Evolutionary conservation across 2,113 vertebrate genomes (phyloP).

Genomic region (Microtus pennsylvanicus): DNA sequence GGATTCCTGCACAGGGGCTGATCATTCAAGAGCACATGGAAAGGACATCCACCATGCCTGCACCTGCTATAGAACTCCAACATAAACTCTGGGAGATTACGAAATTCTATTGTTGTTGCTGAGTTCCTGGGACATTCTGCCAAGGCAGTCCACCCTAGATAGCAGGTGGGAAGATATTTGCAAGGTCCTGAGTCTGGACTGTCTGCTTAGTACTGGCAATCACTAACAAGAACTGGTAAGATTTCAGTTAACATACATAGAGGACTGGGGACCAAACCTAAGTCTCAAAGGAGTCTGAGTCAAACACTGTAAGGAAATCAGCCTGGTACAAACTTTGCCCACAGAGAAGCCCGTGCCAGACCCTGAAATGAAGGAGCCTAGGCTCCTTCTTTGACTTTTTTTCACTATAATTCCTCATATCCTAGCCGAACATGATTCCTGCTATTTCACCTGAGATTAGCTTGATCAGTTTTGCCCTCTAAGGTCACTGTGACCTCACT

Average conservation of each 20-base stretch:
- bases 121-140: background rate
- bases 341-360: background rate
- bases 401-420: background rate
- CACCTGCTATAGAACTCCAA: background rate
- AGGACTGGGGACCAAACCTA: background rate
- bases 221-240: background rate
- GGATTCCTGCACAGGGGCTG: background rate
- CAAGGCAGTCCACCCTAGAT: background rate
- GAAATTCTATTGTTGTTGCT: background rate
- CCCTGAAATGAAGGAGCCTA: background rate
- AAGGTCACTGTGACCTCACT: too few relatives aligned
- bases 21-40: background rate
- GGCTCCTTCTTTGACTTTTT: background rate
- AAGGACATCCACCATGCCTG: background rate
- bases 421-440: background rate
- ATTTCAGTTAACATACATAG: background rate
- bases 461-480: too few relatives aligned
- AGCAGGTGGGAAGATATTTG: background rate
- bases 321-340: background rate
- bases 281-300: background rate
- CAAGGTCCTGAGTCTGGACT: background rate
- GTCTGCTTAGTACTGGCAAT: background rate
- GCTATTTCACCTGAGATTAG: too few relatives aligned
- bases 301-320: background rate
- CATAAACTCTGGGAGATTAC: background rate